Evolutionary conservation across 2,113 vertebrate genomes (phyloP).

Genomic region (Limanda limanda): DNA sequence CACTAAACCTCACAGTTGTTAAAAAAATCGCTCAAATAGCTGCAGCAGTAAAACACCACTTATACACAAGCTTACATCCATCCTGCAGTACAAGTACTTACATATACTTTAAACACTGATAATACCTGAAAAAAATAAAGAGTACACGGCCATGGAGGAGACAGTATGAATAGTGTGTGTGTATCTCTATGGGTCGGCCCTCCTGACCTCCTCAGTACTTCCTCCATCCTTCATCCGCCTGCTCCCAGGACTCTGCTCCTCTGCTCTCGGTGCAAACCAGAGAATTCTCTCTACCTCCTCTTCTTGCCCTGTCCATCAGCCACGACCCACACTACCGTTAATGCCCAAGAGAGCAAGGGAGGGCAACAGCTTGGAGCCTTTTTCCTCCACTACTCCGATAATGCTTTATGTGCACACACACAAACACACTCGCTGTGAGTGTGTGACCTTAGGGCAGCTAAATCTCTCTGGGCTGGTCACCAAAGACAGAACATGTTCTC

Average conservation of each 20-base stretch:
- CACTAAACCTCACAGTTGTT: background rate
- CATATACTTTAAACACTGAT: background rate
- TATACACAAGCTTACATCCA: background rate
- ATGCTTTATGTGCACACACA: too few relatives aligned
- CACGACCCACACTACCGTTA: conserved; percentile 40
- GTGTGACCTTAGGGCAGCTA: conserved; percentile 22
- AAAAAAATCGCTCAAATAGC: background rate
- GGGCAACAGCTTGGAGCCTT: conserved; percentile 41
- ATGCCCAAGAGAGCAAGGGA: conserved; percentile 57
- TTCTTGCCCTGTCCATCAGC: conserved; percentile 41
- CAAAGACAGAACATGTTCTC: background rate
- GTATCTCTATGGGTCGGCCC: background rate
- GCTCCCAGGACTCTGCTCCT: background rate
- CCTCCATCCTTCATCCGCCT: conserved; percentile 11
- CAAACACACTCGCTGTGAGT: background rate
- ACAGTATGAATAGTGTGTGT: background rate
- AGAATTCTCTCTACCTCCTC: conserved; percentile 19
- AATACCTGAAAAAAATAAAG: too few relatives aligned
- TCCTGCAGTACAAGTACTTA: background rate
- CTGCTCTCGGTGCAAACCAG: background rate
- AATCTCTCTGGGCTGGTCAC: conserved; percentile 41
- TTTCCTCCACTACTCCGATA: conserved; percentile 8
- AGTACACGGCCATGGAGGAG: background rate
- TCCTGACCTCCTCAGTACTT: background rate
- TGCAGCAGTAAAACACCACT: background rate